phyloP scores from a whole-genome alignment of 2,113 vertebrate species.

The Scophthalmus maximus region DNA sequence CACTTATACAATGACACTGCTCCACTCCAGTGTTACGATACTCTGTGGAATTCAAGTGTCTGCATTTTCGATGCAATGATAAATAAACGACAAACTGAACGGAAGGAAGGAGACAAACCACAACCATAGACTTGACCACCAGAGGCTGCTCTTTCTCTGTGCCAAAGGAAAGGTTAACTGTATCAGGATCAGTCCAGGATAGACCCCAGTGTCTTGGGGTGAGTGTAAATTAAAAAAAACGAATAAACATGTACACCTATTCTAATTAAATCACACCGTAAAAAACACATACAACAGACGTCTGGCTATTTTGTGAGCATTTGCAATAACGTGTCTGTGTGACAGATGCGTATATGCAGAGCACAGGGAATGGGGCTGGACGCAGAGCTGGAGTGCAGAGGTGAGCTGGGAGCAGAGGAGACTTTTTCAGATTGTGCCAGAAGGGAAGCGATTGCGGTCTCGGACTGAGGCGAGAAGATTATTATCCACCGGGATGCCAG shows the following conservation, averaged over 20 bases:
- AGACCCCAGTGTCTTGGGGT: not conserved
- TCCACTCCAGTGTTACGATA: conserved; percentile 11
- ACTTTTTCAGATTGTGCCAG: conserved; percentile 15
- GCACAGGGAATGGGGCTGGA: not conserved
- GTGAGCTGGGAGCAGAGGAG: conserved; percentile 14
- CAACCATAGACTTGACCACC: conserved; percentile 57
- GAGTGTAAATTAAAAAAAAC: no score
- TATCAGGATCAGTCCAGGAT: not conserved
- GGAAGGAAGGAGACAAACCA: not conserved
- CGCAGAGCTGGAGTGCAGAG: conserved; percentile 36
- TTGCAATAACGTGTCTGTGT: conserved; percentile 1
- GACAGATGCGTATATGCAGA: not conserved
- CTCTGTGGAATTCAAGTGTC: conserved; percentile 19
- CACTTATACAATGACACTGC: conserved; percentile 3
- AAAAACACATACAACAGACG: not conserved
- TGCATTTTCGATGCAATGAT: conserved; percentile 37
- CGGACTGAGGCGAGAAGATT: conserved; percentile 40
- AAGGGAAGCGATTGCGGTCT: conserved; percentile 32
- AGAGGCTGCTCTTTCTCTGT: conserved; percentile 76
- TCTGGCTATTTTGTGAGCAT: not conserved
- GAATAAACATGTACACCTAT: not conserved
- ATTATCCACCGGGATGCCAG: conserved; percentile 9
- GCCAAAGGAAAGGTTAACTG: conserved; percentile 19
- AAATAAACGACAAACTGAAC: conserved; percentile 11
- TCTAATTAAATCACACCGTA: conserved; percentile 5